Percentiles rank a stretch among this genome's conserved stretches.
Evolutionary conservation across 2,113 vertebrate species (phyloP).

Genomic region (Centropristis striata): DNA sequence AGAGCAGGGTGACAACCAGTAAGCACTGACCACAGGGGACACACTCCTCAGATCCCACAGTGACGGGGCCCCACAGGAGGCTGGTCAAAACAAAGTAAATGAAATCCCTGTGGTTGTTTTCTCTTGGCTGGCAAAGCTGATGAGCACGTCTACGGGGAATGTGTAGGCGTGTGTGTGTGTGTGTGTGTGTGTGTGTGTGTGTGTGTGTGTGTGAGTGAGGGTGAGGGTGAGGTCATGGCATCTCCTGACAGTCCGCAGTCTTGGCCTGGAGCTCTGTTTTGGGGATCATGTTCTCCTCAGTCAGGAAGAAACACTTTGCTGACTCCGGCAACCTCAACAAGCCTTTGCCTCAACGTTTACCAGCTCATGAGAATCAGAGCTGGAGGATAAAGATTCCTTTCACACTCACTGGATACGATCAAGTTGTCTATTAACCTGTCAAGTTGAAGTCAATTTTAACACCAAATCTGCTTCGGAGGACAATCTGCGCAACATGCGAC

Average conservation of each 20-base stretch:
- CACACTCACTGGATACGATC: background rate
- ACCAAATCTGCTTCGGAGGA: background rate
- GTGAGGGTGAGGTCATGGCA: conserved; percentile 24
- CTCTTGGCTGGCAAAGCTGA: background rate
- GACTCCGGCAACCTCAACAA: conserved; percentile 53
- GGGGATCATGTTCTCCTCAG: conserved; percentile 77
- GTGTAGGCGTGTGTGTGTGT: background rate
- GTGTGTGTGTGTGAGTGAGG: background rate
- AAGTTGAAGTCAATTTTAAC: background rate
- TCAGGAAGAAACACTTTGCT: conserved; percentile 75
- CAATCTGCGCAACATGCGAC: background rate
- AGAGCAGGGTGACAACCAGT: conserved; percentile 19
- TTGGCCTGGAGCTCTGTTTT: conserved; percentile 59
- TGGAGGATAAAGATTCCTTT: conserved; percentile 21
- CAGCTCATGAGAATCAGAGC: conserved; percentile 61
- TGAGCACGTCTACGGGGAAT: background rate
- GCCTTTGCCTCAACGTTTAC: conserved; percentile 43
- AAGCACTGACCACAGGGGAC: conserved; percentile 15
- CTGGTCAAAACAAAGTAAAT: conserved; percentile 34
- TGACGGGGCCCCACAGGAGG: conserved; percentile 11
- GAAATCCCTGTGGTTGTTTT: conserved; percentile 41
- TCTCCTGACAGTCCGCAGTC: conserved; percentile 58
- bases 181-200: conserved; percentile 4
- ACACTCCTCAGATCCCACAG: conserved; percentile 29
- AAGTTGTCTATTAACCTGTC: background rate